Evolutionary conservation across 2,113 vertebrate species (phyloP).

Genomic region (Rhea pennata): DNA sequence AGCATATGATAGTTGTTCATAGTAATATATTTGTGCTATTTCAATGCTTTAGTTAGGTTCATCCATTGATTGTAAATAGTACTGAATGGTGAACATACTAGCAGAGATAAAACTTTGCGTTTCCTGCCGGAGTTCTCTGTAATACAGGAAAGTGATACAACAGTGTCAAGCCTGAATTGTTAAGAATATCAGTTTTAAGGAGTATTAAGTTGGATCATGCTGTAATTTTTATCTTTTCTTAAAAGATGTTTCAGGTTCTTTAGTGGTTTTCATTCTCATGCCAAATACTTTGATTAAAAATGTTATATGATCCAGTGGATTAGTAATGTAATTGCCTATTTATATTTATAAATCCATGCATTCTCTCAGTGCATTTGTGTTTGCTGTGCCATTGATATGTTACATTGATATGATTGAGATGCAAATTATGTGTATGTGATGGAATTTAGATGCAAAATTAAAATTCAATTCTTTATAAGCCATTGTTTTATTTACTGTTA

Average conservation of each 20-base stretch:
- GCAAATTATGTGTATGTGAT: not conserved
- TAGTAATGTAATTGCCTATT: not conserved
- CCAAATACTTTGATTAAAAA: constrained; percentile 28
- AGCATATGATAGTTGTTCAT: constrained; percentile 3
- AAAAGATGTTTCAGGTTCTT: not conserved
- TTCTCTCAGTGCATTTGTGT: not conserved
- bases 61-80: not conserved
- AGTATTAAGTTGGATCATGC: not conserved
- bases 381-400: not conserved
- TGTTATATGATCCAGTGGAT: not conserved
- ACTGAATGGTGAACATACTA: not conserved
- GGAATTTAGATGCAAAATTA: not conserved
- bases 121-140: not conserved
- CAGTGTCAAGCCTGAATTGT: constrained; percentile 3
- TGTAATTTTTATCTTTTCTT: not conserved
- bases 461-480: not conserved
- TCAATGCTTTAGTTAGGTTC: not conserved
- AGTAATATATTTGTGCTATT: constrained; percentile 13
- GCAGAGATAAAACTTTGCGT: not conserved
- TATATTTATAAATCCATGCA: constrained; percentile 14
- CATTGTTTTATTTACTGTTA: not conserved
- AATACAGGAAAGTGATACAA: not conserved
- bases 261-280: not conserved
- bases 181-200: constrained; percentile 15
- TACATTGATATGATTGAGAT: not conserved